These are phyloP conservation scores for Gryllus bimaculatus DNA, from an alignment of 1,140 invertebrate genomes.

Conservation along the genomic window DNA sequence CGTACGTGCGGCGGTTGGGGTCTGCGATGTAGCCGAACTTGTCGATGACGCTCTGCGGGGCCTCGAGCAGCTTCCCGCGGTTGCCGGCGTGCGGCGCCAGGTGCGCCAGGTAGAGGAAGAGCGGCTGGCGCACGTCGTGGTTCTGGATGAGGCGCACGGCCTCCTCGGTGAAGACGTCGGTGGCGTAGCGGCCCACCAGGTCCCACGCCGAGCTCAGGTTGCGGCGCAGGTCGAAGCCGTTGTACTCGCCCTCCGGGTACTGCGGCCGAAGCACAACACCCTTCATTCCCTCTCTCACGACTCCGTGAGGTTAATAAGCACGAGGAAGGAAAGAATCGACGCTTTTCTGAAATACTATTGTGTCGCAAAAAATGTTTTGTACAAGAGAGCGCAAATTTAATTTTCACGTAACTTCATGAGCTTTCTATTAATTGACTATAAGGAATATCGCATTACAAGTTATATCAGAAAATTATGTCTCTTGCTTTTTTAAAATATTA, in stretches of 20 bases:
- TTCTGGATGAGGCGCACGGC: constrained; percentile 47
- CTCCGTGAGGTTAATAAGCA: no score
- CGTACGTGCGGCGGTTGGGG: constrained; percentile 52
- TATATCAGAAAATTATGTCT: no score
- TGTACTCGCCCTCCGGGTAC: constrained; percentile 13
- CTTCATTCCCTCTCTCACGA: no score
- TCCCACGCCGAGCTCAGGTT: constrained; percentile 46
- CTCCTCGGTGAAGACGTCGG: constrained; percentile 56
- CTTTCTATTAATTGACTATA: no score
- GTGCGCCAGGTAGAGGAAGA: constrained; percentile 60
- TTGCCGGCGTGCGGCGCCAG: constrained; percentile 55
- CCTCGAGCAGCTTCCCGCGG: constrained; percentile 46
- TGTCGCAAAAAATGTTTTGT: no score
- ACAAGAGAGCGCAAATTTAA: no score
- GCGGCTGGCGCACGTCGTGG: constrained; percentile 46
- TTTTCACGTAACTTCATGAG: no score
- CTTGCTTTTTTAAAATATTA: no score
- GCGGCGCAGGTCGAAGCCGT: constrained; percentile 15
- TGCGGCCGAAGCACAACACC: constrained; percentile 23
- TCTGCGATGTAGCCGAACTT: constrained; percentile 54
- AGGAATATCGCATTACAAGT: no score
- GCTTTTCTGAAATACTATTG: no score
- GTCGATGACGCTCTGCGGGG: constrained; percentile 49
- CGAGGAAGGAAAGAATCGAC: no score
- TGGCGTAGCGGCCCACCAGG: constrained; percentile 52